A percentile compares a stretch with the other conserved stretches of the same genome.
These are phyloP conservation scores for Entelurus aequoreus DNA, from an alignment of 2,113 vertebrate species.

Conservation along the genomic window DNA sequence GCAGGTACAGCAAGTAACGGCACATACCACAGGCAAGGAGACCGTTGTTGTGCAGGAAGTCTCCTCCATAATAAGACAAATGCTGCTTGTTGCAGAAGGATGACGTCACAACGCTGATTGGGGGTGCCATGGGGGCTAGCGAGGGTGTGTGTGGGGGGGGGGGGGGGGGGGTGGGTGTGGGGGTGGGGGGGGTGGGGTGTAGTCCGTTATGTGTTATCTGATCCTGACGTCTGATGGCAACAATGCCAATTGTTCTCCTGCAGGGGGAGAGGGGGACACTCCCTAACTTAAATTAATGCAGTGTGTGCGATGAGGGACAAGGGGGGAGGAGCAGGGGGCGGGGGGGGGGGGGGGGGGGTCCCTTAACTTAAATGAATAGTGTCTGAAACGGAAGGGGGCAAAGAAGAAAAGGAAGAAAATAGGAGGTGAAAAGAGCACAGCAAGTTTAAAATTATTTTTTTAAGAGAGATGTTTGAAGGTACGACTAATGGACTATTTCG, in stretches of 20 bases:
- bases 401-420: too few relatives aligned
- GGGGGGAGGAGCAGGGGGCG: too few relatives aligned
- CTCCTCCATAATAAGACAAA: neutral
- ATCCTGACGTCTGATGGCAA: slow-evolving; percentile 54
- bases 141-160: too few relatives aligned
- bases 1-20: slow-evolving; percentile 65
- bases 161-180: slow-evolving; percentile 6
- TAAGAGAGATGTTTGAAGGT: too few relatives aligned
- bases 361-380: too few relatives aligned
- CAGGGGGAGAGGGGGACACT: neutral
- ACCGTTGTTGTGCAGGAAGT: slow-evolving; percentile 33
- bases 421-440: too few relatives aligned
- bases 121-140: slow-evolving; percentile 20
- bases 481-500: too few relatives aligned
- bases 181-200: too few relatives aligned
- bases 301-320: neutral
- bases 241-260: slow-evolving; percentile 59
- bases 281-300: slow-evolving; percentile 11
- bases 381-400: too few relatives aligned
- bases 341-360: too few relatives aligned
- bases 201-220: slow-evolving; percentile 72
- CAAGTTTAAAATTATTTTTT: too few relatives aligned
- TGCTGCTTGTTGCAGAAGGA: neutral
- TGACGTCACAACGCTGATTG: neutral
- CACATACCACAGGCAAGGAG: slow-evolving; percentile 51